These are phyloP conservation scores for Raillietiella orientalis DNA, from an alignment of 2,888 invertebrate species.

Conservation along the genomic window DNA sequence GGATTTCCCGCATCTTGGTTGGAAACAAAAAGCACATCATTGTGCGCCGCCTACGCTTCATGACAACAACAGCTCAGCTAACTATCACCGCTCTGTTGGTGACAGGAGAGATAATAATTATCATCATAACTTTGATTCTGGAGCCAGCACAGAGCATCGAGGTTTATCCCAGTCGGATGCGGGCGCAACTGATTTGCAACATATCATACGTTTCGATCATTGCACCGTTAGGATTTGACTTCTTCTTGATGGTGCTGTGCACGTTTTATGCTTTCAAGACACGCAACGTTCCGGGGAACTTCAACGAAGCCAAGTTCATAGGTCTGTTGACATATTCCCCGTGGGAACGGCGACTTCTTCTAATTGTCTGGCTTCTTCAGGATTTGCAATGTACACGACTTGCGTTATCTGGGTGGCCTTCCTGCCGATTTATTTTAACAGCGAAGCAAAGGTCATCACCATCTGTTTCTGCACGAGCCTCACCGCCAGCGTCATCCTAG, in stretches of 20 bases:
- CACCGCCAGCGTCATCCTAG: slow-evolving; percentile 32
- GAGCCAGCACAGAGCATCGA: slow-evolving; percentile 23
- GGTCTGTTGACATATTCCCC: too few species aligned
- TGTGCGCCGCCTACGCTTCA: slow-evolving; percentile 57
- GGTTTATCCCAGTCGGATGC: slow-evolving; percentile 12
- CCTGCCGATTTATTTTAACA: slow-evolving; percentile 85
- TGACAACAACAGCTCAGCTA: slow-evolving; percentile 62
- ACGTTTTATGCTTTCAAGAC: slow-evolving; percentile 86
- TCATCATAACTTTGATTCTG: slow-evolving; percentile 21
- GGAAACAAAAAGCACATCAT: slow-evolving; percentile 83
- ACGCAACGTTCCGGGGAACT: slow-evolving; percentile 88
- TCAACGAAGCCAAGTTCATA: slow-evolving; percentile 37
- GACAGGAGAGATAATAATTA: slow-evolving; percentile 46
- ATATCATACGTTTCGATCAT: too few species aligned
- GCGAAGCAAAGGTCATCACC: slow-evolving; percentile 23
- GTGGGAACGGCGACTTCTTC: too few species aligned
- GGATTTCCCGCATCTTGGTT: slow-evolving; percentile 83
- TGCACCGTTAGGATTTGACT: slow-evolving; percentile 43
- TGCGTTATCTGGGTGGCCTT: slow-evolving; percentile 95
- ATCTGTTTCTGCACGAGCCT: slow-evolving; percentile 35
- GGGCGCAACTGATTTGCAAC: too few species aligned
- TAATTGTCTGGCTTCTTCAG: too few species aligned
- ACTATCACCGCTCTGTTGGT: slow-evolving; percentile 61
- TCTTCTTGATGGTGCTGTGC: slow-evolving; percentile 36
- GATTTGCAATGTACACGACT: slow-evolving; percentile 98